phyloP scores from a whole-genome alignment of 2,888 invertebrate species.

The Bombylius major region DNA sequence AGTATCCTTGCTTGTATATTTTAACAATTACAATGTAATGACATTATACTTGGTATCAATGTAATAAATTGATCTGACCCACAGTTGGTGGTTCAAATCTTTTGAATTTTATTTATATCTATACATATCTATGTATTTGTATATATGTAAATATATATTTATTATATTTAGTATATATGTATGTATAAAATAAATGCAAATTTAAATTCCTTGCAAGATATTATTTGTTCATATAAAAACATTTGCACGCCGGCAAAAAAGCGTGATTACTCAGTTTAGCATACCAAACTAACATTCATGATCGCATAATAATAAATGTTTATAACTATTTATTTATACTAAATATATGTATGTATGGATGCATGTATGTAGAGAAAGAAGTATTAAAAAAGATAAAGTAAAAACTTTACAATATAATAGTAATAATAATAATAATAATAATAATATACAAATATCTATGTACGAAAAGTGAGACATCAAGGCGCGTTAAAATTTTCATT shows the following conservation, averaged over 20 bases:
- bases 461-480: conserved; percentile 7
- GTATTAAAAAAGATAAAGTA: too few species aligned
- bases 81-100: conserved; percentile 4
- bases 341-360: too few species aligned
- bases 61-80: conserved; percentile 8
- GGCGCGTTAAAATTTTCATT: conserved; percentile 7
- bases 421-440: too few species aligned
- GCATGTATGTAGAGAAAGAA: too few species aligned
- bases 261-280: conserved; percentile 4
- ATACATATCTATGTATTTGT: neutral
- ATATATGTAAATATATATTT: neutral
- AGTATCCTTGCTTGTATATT: neutral
- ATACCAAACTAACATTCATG: neutral
- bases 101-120: neutral
- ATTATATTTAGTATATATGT: neutral
- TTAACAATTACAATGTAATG: neutral
- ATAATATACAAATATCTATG: too few species aligned
- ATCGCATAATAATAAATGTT: neutral
- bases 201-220: conserved; percentile 4
- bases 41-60: neutral
- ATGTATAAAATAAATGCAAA: conserved; percentile 6
- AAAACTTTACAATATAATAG: too few species aligned
- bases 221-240: conserved; percentile 1
- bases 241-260: neutral
- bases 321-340: too few species aligned